Base-by-base conservation (phyloP, 2,797 vertebrate species). In the Rhyacichthys aspro region DNA sequence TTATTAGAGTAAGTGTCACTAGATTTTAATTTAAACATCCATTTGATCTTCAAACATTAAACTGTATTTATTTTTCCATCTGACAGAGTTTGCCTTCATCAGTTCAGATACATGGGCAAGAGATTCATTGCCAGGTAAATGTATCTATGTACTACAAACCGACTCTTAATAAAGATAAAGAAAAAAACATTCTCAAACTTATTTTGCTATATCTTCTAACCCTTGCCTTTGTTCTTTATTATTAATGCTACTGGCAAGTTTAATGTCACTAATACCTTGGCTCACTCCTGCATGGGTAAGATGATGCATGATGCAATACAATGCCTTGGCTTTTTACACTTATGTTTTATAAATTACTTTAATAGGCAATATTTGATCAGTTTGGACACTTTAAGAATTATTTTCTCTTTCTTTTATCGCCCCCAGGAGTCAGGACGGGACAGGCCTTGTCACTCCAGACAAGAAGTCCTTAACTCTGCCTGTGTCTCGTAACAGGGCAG, bases 101-200 rank as follows among this genome's bases (percentile, higher is more conserved):
- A 99, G 91, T 99, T 99, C 88, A 94, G 96, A 87, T 99, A 99
- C 86, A 96, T 98, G 96, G 98, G 98, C 23, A 99, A 98, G 68
- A 90, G 97, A 84, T 95, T 95, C 83, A 96, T 98, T 66, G 93
- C 94, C 92, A 99, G 98, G 98, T 99, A 96, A 86, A 36, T 28
- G 10, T 48, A 38, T 17, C 9, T 48, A 15, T n/a, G n/a, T n/a
- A n/a, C 23, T 8, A 3, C 49, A 1, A 43, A 52, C n/a, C 44
- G 1, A 59, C 34, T 61, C 43, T 62, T 54, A 16, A 59, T 9
- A 33, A 38, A 59, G n/a, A n/a, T n/a, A n/a, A n/a, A n/a, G n/a
- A n/a, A n/a, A n/a, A n/a, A n/a, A n/a, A n/a, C n/a, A n/a, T n/a
- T 50, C 44, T 42, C 14, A 28, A 18, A 43, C 16, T n/a, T n/a